Percentiles rank a stretch among this genome's conserved stretches.
These are phyloP conservation scores for Tenthredo notha DNA, from an alignment of 2,888 invertebrate genomes.

Conservation along the genomic window DNA sequence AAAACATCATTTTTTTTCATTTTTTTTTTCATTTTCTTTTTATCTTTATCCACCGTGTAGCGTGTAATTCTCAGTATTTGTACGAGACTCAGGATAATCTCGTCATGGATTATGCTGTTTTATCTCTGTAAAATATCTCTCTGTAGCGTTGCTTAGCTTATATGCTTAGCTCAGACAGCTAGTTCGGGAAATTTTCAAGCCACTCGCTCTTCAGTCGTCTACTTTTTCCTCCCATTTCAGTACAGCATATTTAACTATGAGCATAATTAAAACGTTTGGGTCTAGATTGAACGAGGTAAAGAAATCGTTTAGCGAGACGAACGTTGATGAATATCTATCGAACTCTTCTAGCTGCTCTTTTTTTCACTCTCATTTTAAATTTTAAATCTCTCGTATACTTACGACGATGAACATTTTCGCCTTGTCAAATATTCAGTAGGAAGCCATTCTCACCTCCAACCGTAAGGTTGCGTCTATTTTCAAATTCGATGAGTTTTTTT, in stretches of 20 bases:
- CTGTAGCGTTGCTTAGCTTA: constrained; percentile 6
- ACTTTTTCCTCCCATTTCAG: neutral
- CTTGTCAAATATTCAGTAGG: constrained; percentile 18
- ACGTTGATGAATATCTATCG: neutral
- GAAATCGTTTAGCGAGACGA: neutral
- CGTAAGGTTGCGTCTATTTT: neutral
- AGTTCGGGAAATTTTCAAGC: neutral
- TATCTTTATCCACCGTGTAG: neutral
- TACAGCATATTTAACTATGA: neutral
- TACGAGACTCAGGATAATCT: constrained; percentile 40
- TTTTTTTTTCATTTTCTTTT: neutral
- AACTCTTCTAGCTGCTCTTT: neutral
- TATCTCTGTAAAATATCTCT: constrained; percentile 16
- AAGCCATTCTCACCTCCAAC: neutral
- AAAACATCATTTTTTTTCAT: neutral
- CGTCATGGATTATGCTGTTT: constrained; percentile 31
- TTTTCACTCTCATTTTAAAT: neutral
- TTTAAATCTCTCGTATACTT: neutral
- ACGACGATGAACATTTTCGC: constrained; percentile 10
- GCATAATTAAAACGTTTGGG: neutral
- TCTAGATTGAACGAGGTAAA: neutral
- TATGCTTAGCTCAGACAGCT: constrained; percentile 34
- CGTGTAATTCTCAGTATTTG: constrained; percentile 44
- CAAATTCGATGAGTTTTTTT: neutral
- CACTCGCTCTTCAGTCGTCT: neutral